A percentile compares a stretch with the other conserved stretches of the same genome.
These are phyloP conservation scores for Tholera decimalis DNA, from an alignment of 2,888 invertebrate genomes.

Conservation along the genomic window DNA sequence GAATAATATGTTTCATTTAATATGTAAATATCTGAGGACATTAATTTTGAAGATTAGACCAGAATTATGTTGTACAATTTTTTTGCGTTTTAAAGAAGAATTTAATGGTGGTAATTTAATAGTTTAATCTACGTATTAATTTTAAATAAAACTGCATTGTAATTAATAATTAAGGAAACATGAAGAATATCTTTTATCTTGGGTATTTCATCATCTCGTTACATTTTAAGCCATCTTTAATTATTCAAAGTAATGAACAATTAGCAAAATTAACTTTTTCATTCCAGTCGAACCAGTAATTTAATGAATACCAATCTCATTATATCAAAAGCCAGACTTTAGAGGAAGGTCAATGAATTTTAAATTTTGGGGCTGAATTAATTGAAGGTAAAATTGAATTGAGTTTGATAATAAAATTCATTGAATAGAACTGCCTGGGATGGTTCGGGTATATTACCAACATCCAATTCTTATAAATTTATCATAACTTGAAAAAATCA, in stretches of 20 bases:
- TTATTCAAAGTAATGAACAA: slow-evolving; percentile 38
- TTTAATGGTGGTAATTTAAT: no score
- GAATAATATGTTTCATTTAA: no score
- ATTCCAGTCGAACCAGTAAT: slow-evolving; percentile 18
- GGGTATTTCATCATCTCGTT: slow-evolving; percentile 20
- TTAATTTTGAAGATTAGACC: no score
- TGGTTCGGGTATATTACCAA: neutral
- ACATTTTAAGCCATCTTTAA: slow-evolving; percentile 1
- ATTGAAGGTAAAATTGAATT: slow-evolving; percentile 17
- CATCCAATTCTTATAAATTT: no score
- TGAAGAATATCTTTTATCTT: slow-evolving; percentile 43
- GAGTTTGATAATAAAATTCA: slow-evolving; percentile 10
- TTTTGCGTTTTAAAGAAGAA: no score
- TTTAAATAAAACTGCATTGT: slow-evolving; percentile 8
- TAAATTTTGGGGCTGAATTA: slow-evolving; percentile 16
- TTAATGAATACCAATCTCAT: slow-evolving; percentile 27
- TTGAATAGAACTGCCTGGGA: neutral
- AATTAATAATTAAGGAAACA: slow-evolving; percentile 31
- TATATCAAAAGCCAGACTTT: slow-evolving; percentile 18
- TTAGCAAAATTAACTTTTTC: slow-evolving; percentile 40
- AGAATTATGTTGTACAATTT: no score
- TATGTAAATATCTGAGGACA: no score
- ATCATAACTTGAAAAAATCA: no score
- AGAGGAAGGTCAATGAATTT: slow-evolving; percentile 1
- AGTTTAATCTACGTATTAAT: no score